Evolutionary conservation across 2,113 vertebrate species (phyloP).

Genomic region (Phocoena phocoena): DNA sequence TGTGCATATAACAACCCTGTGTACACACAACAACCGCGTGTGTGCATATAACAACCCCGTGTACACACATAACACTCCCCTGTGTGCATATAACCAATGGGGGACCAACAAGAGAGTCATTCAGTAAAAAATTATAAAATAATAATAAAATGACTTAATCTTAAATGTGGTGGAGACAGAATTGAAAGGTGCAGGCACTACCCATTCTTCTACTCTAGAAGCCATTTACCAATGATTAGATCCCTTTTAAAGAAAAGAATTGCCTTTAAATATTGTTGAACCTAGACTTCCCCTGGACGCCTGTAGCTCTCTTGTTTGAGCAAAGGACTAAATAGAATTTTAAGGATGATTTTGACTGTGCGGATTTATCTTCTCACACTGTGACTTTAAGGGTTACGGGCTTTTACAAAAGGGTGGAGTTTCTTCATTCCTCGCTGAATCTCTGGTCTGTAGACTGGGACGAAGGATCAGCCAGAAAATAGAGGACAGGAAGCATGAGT

Average conservation of each 20-base stretch:
- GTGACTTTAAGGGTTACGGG: neutral
- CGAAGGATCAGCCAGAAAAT: neutral
- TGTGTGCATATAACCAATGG: neutral
- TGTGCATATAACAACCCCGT: neutral
- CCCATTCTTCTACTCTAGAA: neutral
- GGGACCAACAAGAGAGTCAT: neutral
- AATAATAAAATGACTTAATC: neutral
- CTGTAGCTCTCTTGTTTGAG: neutral
- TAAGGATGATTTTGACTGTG: neutral
- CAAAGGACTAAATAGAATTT: neutral
- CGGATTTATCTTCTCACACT: neutral
- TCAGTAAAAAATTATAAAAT: neutral
- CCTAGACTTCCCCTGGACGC: neutral
- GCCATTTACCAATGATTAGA: neutral
- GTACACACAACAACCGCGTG: too few relatives aligned
- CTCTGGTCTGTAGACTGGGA: neutral
- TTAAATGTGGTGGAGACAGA: neutral
- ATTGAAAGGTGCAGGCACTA: neutral
- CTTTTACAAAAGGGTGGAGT: neutral
- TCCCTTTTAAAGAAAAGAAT: neutral
- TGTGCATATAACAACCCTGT: too few relatives aligned
- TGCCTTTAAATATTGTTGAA: neutral
- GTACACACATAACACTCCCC: neutral
- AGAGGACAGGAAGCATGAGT: accelerated
- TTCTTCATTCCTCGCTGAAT: neutral